Percentiles rank a stretch among this genome's conserved stretches.
These are phyloP conservation scores for Gymnocypris eckloni DNA, from an alignment of 2,797 vertebrate genomes.

Conservation along the genomic window DNA sequence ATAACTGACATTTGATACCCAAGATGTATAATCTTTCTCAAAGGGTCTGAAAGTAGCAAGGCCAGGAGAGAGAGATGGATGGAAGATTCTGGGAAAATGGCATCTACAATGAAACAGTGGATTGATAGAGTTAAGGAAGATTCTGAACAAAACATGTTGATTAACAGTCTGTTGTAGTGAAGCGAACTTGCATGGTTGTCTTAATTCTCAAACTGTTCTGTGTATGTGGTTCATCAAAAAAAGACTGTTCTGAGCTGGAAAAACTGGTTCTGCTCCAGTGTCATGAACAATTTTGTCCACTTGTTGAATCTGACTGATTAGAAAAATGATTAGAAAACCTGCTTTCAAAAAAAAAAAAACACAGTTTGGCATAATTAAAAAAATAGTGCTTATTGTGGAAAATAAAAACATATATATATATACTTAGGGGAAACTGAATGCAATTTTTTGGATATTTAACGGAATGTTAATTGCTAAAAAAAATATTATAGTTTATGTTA, in stretches of 20 bases:
- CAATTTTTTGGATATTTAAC: not conserved
- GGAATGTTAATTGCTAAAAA: not conserved
- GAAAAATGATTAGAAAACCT: not conserved
- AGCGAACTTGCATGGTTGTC: not conserved
- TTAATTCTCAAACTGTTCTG: not conserved
- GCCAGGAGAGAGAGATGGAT: constrained; percentile 68
- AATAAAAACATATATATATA: not conserved
- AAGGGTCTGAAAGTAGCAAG: too few relatives aligned
- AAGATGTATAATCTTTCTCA: too few relatives aligned
- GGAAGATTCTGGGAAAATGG: constrained; percentile 1
- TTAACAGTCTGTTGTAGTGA: not conserved
- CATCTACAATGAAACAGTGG: not conserved
- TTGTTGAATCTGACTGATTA: not conserved
- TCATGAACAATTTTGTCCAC: not conserved
- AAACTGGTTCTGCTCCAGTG: not conserved
- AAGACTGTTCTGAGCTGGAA: not conserved
- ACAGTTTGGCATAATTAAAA: not conserved
- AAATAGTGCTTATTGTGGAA: not conserved
- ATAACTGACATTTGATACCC: too few relatives aligned
- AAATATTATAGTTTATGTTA: too few relatives aligned
- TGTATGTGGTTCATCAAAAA: too few relatives aligned
- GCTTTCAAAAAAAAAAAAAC: too few relatives aligned
- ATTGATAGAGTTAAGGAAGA: not conserved
- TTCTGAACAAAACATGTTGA: not conserved
- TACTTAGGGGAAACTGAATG: not conserved